Percentiles rank a stretch among this genome's conserved stretches.
These are phyloP conservation scores for Isotomurus palustris DNA, from an alignment of 2,888 invertebrate species.

Conservation along the genomic window DNA sequence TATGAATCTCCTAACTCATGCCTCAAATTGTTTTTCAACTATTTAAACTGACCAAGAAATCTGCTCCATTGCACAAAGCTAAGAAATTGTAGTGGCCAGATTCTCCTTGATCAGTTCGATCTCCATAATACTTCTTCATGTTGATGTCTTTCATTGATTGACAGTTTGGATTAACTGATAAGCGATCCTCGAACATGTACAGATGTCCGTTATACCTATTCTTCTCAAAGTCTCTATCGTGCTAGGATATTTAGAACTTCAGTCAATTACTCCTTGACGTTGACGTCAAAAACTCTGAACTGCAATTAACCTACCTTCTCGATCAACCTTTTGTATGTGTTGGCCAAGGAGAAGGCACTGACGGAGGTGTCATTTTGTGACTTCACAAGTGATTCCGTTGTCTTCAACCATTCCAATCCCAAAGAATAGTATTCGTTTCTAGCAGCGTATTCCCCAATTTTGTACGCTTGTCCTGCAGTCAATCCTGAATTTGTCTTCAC, in stretches of 20 bases:
- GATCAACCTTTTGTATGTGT: conserved; percentile 35
- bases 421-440: conserved; percentile 41
- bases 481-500: conserved; percentile 37
- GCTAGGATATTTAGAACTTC: conserved; percentile 22
- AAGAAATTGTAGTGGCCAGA: conserved; percentile 43
- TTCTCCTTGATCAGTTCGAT: conserved; percentile 28
- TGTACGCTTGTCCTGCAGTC: conserved; percentile 39
- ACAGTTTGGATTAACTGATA: conserved; percentile 21
- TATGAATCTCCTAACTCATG: too few species aligned
- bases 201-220: conserved; percentile 33
- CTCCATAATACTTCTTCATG: conserved; percentile 22
- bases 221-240: conserved; percentile 40
- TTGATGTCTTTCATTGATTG: conserved; percentile 22
- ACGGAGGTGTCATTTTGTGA: conserved; percentile 33
- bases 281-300: too few species aligned
- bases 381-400: conserved; percentile 35
- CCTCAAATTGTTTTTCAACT: conserved; percentile 11
- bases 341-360: conserved; percentile 30
- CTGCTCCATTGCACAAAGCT: conserved; percentile 42
- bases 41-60: conserved; percentile 26
- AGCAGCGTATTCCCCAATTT: conserved; percentile 42
- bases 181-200: conserved; percentile 32
- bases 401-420: conserved; percentile 44
- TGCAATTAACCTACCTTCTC: conserved; percentile 23
- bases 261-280: background rate